These are phyloP conservation scores for Dermatemys mawii DNA, from an alignment of 2,113 vertebrate genomes.

Conservation along the genomic window DNA sequence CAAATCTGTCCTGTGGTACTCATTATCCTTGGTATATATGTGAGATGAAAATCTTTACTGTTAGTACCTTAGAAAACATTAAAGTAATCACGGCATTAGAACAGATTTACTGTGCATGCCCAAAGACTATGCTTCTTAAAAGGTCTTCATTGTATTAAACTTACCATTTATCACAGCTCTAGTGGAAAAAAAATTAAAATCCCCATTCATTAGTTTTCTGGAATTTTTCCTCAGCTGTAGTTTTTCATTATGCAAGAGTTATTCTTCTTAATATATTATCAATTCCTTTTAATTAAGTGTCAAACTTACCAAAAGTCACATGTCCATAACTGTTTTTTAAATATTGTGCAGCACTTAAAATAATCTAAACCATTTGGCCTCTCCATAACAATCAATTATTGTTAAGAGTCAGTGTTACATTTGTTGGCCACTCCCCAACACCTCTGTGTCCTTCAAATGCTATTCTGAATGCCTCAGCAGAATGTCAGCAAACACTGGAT, in stretches of 20 bases:
- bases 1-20: neutral
- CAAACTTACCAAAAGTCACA: neutral
- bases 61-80: neutral
- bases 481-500: conserved; percentile 51
- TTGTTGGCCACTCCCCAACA: conserved; percentile 44
- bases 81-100: neutral
- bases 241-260: neutral
- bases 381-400: neutral
- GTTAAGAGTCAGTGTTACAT: conserved; percentile 36
- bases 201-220: neutral
- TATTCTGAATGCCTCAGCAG: conserved; percentile 53
- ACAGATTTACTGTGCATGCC: conserved; percentile 3
- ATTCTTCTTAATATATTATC: neutral
- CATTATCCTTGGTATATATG: neutral
- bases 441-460: conserved; percentile 64
- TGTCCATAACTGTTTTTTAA: neutral
- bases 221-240: neutral
- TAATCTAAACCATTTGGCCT: neutral
- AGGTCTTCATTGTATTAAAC: neutral
- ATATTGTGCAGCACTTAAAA: neutral
- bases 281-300: neutral
- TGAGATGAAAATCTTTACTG: neutral
- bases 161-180: conserved; percentile 19
- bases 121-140: neutral
- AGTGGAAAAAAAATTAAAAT: neutral